Evolutionary conservation across 2,888 invertebrate genomes (phyloP).

Genomic region (Hoplodrina ambigua): DNA sequence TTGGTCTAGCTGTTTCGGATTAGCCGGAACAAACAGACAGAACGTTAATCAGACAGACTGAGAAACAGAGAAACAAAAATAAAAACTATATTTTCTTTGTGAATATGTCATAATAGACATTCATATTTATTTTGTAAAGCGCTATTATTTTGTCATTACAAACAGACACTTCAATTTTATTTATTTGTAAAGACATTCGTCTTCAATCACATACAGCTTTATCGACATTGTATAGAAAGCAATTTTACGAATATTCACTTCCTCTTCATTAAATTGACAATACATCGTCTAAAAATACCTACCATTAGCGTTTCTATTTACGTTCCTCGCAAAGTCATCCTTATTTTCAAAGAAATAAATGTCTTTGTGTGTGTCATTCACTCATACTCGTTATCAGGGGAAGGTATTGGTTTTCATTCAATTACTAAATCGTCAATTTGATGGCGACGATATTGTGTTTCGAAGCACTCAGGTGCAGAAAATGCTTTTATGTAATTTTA

Average conservation of each 20-base stretch:
- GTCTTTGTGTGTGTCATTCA: constrained; percentile 23
- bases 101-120: too few species aligned
- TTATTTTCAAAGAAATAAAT: constrained; percentile 36
- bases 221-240: not conserved
- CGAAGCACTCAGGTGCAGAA: not conserved
- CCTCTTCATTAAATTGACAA: not conserved
- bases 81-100: too few species aligned
- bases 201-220: not conserved
- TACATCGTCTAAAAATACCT: constrained; percentile 13
- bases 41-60: too few species aligned
- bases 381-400: constrained; percentile 13
- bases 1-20: too few species aligned
- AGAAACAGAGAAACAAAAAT: too few species aligned
- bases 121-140: too few species aligned
- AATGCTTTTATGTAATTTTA: constrained; percentile 2
- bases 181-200: not conserved
- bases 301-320: constrained; percentile 7
- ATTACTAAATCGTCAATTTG: constrained; percentile 28
- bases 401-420: constrained; percentile 35
- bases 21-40: too few species aligned
- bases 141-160: too few species aligned
- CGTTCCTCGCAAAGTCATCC: constrained; percentile 21
- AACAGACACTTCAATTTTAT: too few species aligned
- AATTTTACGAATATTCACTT: not conserved
- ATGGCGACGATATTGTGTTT: constrained; percentile 19